Base-by-base conservation (phyloP, 1,140 invertebrate genomes). In the Sipha flava region DNA sequence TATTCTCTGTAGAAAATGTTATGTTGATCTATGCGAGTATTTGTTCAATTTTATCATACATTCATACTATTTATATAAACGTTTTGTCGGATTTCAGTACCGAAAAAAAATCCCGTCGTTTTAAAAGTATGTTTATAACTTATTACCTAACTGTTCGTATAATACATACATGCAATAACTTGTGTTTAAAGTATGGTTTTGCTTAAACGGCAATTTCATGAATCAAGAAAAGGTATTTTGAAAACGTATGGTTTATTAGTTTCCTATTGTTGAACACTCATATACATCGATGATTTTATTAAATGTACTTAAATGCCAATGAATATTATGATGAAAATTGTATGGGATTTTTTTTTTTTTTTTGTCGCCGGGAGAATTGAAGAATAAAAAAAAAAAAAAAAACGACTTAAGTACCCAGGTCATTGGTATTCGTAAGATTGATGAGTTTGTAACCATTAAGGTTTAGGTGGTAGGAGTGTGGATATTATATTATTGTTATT, bases 361-460 rank as follows among this genome's bases (percentile, higher is more conserved):
- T 62, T 62, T 34, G 23, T 26, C 23, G 1, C n/a, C 1, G 23
- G 23, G 14, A 45, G 14, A 45, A 45, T 12, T 6, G n/a, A 45
- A 12, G 14, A 10, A 45, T 45, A 45, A 10, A 6, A 10, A 45
- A 12, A 45, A 10, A 18, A 40, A 47, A 34, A 37, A n/a, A 49
- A 29, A 73, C n/a, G 23, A 18, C 47, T 34, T 5, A 52, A 73
- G 29, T 34, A 34, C 18, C 16, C 16, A 6, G 3, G 16, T 16
- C 5, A 4, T 52, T 18, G 23, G 40, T 52, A 73, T 34, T 31
- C 14, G 14, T 16, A 52, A 52, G 70, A 73, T 73, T 49, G 70
- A 73, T 73, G 70, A 43, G 21, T 68, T 45, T 45, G 64, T 29
- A 73, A 73, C 70, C 70, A 73, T 73, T 52, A 73, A 31, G 23